phyloP scores from a whole-genome alignment of 2,797 vertebrate genomes.

The Prunella strophiata region DNA sequence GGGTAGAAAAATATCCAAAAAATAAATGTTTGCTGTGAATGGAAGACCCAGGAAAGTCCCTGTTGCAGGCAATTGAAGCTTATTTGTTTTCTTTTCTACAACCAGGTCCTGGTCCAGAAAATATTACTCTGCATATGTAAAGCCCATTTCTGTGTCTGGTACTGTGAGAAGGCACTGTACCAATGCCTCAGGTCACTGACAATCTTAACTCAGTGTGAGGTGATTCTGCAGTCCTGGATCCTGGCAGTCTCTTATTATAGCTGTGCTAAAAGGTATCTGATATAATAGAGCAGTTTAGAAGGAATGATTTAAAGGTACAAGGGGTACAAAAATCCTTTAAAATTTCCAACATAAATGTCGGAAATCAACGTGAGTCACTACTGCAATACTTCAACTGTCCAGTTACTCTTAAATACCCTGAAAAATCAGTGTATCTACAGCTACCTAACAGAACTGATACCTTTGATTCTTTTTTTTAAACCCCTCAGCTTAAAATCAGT shows the following conservation, averaged over 20 bases:
- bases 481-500: background rate
- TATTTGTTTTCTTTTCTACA: background rate
- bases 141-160: background rate
- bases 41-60: background rate
- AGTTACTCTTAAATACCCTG: background rate
- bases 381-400: background rate
- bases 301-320: background rate
- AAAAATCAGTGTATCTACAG: background rate
- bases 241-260: background rate
- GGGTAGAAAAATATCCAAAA: background rate
- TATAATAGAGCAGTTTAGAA: background rate
- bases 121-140: background rate
- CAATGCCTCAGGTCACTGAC: background rate
- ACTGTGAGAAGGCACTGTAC: background rate
- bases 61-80: background rate
- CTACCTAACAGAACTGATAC: background rate
- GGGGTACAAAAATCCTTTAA: background rate
- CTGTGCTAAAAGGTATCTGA: background rate
- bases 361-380: background rate
- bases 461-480: background rate
- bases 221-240: background rate
- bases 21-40: background rate
- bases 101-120: background rate
- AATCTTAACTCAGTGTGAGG: background rate
- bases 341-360: background rate